Percentiles rank a stretch among this genome's conserved stretches.
phyloP scores from a whole-genome alignment of 2,797 vertebrate species.

The Distichodus sexfasciatus region DNA sequence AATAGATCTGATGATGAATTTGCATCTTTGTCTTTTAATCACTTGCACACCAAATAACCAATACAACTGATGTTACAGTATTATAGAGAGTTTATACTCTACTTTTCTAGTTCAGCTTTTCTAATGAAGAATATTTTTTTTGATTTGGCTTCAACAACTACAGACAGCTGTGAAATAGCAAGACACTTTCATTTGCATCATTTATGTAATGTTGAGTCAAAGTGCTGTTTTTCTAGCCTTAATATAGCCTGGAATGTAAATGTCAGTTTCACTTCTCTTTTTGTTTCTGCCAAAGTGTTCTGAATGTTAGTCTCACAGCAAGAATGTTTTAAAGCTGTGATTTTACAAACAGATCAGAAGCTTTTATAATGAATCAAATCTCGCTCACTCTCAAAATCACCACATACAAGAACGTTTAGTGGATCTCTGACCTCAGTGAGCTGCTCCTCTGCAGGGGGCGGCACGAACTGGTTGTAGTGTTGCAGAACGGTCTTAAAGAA shows the following conservation, averaged over 20 bases:
- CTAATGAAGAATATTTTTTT: not conserved
- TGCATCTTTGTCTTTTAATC: too few relatives aligned
- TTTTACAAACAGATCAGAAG: constrained; percentile 3
- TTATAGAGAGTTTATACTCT: not conserved
- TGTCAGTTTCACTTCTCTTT: constrained; percentile 46
- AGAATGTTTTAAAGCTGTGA: not conserved
- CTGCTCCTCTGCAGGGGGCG: constrained; percentile 84
- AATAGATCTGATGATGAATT: too few relatives aligned
- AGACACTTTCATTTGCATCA: constrained; percentile 6
- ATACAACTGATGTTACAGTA: not conserved
- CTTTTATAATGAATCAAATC: too few relatives aligned
- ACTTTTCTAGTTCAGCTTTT: not conserved
- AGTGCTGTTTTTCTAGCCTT: constrained; percentile 38
- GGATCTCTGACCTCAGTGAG: constrained; percentile 84
- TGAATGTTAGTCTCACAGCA: constrained; percentile 29
- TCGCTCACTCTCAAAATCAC: not conserved
- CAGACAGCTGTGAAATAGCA: not conserved
- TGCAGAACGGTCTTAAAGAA: constrained; percentile 94
- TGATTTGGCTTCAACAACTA: not conserved
- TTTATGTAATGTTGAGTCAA: constrained; percentile 36
- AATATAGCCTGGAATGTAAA: constrained; percentile 45
- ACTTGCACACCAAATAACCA: too few relatives aligned
- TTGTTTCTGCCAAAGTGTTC: too few relatives aligned
- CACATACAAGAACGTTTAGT: not conserved
- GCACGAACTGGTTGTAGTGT: constrained; percentile 91